Conservation (phyloP, 2,888 invertebrate species). For the Archips crataeganus region DNA sequence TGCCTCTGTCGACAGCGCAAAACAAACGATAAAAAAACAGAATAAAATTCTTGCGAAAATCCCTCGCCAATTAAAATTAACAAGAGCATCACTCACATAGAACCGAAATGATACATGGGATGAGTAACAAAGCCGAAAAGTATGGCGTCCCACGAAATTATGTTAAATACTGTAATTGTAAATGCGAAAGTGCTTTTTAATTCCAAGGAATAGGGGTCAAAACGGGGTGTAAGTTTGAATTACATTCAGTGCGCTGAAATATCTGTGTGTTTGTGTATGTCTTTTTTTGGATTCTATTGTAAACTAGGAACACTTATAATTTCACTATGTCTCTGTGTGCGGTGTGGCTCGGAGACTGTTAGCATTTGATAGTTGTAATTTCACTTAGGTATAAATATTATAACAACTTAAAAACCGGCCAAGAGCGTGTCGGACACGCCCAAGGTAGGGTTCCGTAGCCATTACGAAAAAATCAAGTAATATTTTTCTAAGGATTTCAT, state of each 20-base stretch:
- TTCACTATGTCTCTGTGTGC: no score
- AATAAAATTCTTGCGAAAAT: slow-evolving; percentile 6
- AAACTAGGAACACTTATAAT: no score
- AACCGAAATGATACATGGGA: slow-evolving; percentile 29
- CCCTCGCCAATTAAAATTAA: slow-evolving; percentile 36
- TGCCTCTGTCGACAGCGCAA: not conserved
- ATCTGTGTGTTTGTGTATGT: not conserved
- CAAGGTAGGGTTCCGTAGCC: no score
- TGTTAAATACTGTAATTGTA: not conserved
- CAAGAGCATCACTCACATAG: slow-evolving; percentile 33
- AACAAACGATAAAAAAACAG: slow-evolving; percentile 12
- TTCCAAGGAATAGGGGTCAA: not conserved
- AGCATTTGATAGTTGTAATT: no score
- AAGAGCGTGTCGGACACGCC: no score
- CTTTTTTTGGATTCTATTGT: not conserved
- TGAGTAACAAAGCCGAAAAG: slow-evolving; percentile 22
- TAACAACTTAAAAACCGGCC: no score
- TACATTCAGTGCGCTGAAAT: not conserved
- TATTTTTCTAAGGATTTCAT: no score
- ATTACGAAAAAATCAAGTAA: no score
- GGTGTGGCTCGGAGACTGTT: no score
- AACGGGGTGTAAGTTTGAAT: not conserved
- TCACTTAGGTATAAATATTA: no score
- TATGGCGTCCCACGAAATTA: not conserved
- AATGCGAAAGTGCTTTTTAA: not conserved